These are phyloP conservation scores for Aurelia aurita complex sp. Pacific DNA, from an alignment of 30 jellyfish, hydroid and myxozoan species.

Conservation along the genomic window DNA sequence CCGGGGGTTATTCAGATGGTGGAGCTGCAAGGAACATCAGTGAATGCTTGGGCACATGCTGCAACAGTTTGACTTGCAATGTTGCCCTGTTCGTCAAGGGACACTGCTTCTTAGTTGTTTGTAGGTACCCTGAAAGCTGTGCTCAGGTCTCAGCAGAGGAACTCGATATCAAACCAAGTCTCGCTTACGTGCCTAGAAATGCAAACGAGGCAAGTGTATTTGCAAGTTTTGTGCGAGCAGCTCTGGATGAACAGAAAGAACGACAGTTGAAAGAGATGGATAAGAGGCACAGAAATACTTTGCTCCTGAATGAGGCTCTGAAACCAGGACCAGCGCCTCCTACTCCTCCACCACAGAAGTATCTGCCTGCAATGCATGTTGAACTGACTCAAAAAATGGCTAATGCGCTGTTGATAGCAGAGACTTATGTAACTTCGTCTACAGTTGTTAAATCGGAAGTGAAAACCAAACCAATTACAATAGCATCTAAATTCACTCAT, in stretches of 20 bases:
- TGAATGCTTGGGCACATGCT: conserved; percentile 58
- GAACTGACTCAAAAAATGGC: too few relatives aligned
- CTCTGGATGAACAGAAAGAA: conserved; percentile 24
- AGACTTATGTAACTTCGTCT: too few relatives aligned
- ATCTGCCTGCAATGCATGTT: too few relatives aligned
- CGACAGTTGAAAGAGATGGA: conserved; percentile 25
- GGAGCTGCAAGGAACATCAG: conserved; percentile 44
- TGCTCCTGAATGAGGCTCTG: conserved; percentile 17
- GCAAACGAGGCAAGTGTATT: conserved; percentile 43
- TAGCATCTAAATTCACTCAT: too few relatives aligned
- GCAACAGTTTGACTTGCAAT: conserved; percentile 56
- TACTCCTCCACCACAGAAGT: conserved; percentile 4
- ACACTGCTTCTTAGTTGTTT: conserved; percentile 65
- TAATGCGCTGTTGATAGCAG: too few relatives aligned
- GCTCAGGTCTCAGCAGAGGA: conserved; percentile 55
- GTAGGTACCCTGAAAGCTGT: conserved; percentile 58
- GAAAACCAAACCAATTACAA: too few relatives aligned
- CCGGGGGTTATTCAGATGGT: conserved; percentile 59
- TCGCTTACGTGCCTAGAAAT: conserved; percentile 67
- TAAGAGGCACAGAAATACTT: conserved; percentile 16
- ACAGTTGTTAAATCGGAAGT: too few relatives aligned
- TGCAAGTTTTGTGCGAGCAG: conserved; percentile 54
- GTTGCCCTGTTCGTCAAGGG: conserved; percentile 65
- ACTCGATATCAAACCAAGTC: conserved; percentile 46
- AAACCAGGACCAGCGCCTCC: conserved; percentile 15